Evolutionary conservation across 2,113 vertebrate genomes (phyloP).

Genomic region (Corapipo altera): DNA sequence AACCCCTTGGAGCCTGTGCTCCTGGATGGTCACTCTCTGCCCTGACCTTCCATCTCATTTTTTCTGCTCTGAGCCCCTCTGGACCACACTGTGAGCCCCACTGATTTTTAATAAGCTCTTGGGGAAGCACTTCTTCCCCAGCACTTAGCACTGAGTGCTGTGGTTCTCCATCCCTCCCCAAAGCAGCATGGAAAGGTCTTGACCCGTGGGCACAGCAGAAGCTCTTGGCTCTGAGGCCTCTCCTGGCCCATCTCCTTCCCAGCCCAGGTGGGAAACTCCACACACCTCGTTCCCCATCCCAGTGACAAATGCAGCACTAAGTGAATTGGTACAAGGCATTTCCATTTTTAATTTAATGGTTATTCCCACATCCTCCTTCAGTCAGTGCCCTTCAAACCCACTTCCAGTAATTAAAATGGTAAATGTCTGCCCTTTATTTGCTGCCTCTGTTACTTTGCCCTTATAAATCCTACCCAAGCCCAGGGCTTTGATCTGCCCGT

Average conservation of each 20-base stretch:
- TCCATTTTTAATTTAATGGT: neutral
- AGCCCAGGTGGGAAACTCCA: neutral
- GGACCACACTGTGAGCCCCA: neutral
- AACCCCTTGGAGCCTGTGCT: no score
- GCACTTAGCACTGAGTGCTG: neutral
- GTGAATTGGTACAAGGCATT: neutral
- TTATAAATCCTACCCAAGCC: neutral
- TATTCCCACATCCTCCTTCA: slow-evolving; percentile 37
- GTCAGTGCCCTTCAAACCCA: neutral
- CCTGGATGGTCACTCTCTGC: neutral
- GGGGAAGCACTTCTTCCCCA: neutral
- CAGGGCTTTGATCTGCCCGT: neutral
- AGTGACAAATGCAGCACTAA: neutral
- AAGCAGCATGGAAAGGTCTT: fast-evolving
- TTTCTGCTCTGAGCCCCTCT: neutral
- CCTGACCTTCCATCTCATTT: neutral
- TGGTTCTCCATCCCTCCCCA: neutral
- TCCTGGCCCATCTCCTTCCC: neutral
- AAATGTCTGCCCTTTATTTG: neutral
- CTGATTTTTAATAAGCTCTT: neutral
- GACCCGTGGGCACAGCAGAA: neutral
- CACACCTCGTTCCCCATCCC: neutral
- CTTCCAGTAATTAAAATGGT: slow-evolving; percentile 25
- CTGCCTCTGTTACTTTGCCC: neutral
- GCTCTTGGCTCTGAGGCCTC: neutral